These are phyloP conservation scores for Caenorhabditis latens DNA, from an alignment of 1,140 invertebrate genomes.

Conservation along the genomic window DNA sequence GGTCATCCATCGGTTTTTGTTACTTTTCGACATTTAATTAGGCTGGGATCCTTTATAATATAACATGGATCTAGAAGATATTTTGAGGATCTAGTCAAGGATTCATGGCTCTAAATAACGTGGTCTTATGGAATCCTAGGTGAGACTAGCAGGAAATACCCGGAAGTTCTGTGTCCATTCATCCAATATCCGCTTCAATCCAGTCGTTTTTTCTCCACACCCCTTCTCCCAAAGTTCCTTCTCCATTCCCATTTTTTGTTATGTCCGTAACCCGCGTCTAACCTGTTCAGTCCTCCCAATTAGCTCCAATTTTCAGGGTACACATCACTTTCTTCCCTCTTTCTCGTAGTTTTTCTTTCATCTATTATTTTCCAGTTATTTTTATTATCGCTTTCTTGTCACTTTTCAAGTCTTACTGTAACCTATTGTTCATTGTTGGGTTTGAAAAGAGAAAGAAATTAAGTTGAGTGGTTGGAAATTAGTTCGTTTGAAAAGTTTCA, in stretches of 20 bases:
- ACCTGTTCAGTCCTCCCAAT: not conserved
- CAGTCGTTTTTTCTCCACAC: not conserved
- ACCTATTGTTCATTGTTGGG: slow-evolving; percentile 1
- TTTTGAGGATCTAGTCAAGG: no score
- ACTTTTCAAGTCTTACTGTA: slow-evolving; percentile 8
- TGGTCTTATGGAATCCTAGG: no score
- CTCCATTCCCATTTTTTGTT: not conserved
- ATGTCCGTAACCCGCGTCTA: not conserved
- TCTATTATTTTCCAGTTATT: slow-evolving; percentile 20
- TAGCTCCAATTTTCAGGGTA: slow-evolving; percentile 17
- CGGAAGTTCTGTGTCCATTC: not conserved
- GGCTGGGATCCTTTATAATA: not conserved
- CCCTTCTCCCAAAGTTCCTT: no score
- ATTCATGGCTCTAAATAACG: no score
- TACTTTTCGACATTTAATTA: not conserved
- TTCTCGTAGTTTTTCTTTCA: no score
- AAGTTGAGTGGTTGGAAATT: not conserved
- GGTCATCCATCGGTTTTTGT: not conserved
- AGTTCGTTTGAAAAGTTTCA: not conserved
- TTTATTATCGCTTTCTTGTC: slow-evolving; percentile 22
- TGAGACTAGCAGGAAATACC: no score
- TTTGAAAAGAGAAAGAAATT: not conserved
- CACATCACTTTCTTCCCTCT: not conserved
- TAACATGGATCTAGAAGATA: no score
- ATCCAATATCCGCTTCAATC: not conserved